Base-by-base conservation (phyloP, 2,113 vertebrate species). In the Tetrax tetrax region DNA sequence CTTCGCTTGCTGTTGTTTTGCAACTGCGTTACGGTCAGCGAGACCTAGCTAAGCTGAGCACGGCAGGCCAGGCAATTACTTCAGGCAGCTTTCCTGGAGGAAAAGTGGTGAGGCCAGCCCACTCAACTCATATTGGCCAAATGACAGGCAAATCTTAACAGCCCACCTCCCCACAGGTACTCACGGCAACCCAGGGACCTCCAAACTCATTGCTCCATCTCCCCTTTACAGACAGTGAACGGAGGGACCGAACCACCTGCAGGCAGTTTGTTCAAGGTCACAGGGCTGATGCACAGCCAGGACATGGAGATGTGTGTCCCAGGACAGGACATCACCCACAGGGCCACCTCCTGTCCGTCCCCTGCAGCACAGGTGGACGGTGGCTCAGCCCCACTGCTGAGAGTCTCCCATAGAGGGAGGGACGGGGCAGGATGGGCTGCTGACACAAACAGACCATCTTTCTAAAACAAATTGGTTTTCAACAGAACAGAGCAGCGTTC, bases 391-490 rank as follows among this genome's bases (percentile, higher is more conserved):
- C 38, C 7, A 2, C 60, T 37, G 53, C 70, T 57, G 27, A 54
- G 59, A 19, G 21, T 6, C 14, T 83, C 47, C 51, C 57, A 4
- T 0, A 6, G 29, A 48, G 16, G 72, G 64, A 68, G 35, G 21
- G 35, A 57, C 0, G 8, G 60, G 70, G 48, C 80, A 82, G 53
- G 63, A 59, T 0, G 69, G n/a, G 60, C 57, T 84, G 50, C 92
- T 72, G 89, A 90, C 69, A 51, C 35, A 77, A 60, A 57, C 12
- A 18, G 74, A 76, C 9, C 25, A 24, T 84, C 94, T 90, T 61
- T 59, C 84, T 81, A 37, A 78, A 85, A 45, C 85, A 86, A 96
- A 87, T 83, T 92, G 51, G 64, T 92, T 95, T 91, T 83, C 87
- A 61, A 22, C 17, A 4, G 79, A 83, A 94, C 12, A 60, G 25